Evolutionary conservation across 1,140 invertebrate genomes (phyloP).

Genomic region (Caenorhabditis briggsae): DNA sequence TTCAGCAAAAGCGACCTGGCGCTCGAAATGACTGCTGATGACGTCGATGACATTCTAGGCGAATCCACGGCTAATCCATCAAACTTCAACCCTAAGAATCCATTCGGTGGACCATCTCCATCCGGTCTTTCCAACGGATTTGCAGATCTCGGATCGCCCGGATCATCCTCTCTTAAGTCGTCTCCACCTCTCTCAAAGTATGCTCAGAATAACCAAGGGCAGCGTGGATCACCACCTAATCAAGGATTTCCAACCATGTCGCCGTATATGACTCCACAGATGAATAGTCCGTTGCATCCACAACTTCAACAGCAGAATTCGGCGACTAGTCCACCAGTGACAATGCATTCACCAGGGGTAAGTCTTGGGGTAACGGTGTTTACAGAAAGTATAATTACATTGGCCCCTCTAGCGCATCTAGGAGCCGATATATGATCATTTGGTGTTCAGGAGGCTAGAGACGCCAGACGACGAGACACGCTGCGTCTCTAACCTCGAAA

Average conservation of each 20-base stretch:
- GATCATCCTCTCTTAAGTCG: neutral
- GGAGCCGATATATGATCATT: no score
- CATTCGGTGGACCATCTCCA: slow-evolving; percentile 33
- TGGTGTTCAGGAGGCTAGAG: no score
- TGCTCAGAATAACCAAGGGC: slow-evolving; percentile 36
- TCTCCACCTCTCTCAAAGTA: slow-evolving; percentile 39
- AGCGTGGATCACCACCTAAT: neutral
- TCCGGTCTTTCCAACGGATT: slow-evolving; percentile 4
- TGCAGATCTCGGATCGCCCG: neutral
- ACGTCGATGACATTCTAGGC: slow-evolving; percentile 35
- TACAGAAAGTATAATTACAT: no score
- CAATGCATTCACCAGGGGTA: slow-evolving; percentile 37
- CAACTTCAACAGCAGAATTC: slow-evolving; percentile 32
- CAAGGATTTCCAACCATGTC: slow-evolving; percentile 33
- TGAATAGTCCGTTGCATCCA: slow-evolving; percentile 42
- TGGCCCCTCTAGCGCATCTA: no score
- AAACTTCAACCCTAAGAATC: slow-evolving; percentile 38
- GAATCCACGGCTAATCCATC: neutral
- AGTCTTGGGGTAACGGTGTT: neutral
- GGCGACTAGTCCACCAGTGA: neutral
- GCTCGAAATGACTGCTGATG: slow-evolving; percentile 35
- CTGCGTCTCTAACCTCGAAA: no score
- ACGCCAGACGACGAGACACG: no score
- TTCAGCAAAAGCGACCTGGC: slow-evolving; percentile 38
- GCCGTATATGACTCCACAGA: slow-evolving; percentile 32